Percentiles rank a stretch among this genome's conserved stretches.
phyloP scores from a whole-genome alignment of 1,140 invertebrate species.

The Penaeus indicus region DNA sequence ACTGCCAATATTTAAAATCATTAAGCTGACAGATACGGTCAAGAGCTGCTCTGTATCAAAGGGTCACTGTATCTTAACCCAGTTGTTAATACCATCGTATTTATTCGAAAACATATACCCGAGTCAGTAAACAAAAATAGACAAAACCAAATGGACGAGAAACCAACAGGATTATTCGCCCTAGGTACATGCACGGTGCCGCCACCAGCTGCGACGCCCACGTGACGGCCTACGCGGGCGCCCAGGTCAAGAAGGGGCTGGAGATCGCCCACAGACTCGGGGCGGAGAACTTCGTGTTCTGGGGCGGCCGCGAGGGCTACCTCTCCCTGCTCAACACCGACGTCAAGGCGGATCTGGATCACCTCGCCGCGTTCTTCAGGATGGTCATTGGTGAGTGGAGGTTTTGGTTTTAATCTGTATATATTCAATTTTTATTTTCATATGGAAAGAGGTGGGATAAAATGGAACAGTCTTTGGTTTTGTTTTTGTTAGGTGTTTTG shows the following conservation, averaged over 20 bases:
- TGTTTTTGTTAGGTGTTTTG: too few species aligned
- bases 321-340: conserved; percentile 76
- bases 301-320: conserved; percentile 77
- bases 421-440: too few species aligned
- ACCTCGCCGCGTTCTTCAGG: conserved; percentile 76
- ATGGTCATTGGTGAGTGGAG: conserved; percentile 73
- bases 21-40: too few species aligned
- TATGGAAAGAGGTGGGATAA: too few species aligned
- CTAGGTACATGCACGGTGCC: conserved; percentile 76
- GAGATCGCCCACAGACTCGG: conserved; percentile 77
- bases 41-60: too few species aligned
- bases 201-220: conserved; percentile 75
- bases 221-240: conserved; percentile 75
- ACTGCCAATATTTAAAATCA: too few species aligned
- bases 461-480: too few species aligned
- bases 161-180: conserved; percentile 31
- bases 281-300: conserved; percentile 77
- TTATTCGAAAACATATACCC: too few species aligned
- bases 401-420: background rate
- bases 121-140: background rate
- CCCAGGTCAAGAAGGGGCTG: conserved; percentile 77
- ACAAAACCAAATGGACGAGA: too few species aligned
- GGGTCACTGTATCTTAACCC: too few species aligned
- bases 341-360: conserved; percentile 75
- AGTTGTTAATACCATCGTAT: too few species aligned